A percentile compares a stretch with the other conserved stretches of the same genome.
These are phyloP conservation scores for Rhombomys opimus DNA, from an alignment of 2,113 vertebrate genomes.

Conservation along the genomic window DNA sequence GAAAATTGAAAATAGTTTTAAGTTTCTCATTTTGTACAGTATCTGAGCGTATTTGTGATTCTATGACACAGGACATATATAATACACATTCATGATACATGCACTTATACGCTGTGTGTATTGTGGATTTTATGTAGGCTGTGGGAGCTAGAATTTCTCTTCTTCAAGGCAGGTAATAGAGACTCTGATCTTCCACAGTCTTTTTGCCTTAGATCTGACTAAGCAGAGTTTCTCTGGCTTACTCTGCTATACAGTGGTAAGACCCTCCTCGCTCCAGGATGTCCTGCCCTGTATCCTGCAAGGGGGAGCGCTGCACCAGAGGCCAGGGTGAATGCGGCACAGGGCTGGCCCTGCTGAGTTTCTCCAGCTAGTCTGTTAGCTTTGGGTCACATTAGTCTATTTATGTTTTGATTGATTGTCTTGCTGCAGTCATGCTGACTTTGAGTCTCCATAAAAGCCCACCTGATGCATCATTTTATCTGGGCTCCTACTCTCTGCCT, in stretches of 20 bases:
- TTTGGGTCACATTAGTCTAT: too few species aligned
- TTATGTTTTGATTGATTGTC: background rate
- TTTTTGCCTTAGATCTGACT: background rate
- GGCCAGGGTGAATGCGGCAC: background rate
- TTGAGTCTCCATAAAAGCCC: background rate
- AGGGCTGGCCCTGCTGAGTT: background rate
- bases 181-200: background rate
- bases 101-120: background rate
- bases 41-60: background rate
- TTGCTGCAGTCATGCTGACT: background rate
- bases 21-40: background rate
- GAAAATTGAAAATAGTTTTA: background rate
- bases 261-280: background rate
- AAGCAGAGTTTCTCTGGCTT: background rate
- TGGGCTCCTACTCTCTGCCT: background rate
- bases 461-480: background rate
- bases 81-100: background rate
- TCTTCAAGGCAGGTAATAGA: background rate
- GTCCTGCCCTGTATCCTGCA: background rate
- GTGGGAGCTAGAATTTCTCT: background rate
- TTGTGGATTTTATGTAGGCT: background rate
- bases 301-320: background rate
- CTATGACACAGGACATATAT: background rate
- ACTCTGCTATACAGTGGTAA: too few species aligned
- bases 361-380: background rate